Conservation (phyloP, 2,113 vertebrate genomes). For the Leucoraja erinaceus region DNA sequence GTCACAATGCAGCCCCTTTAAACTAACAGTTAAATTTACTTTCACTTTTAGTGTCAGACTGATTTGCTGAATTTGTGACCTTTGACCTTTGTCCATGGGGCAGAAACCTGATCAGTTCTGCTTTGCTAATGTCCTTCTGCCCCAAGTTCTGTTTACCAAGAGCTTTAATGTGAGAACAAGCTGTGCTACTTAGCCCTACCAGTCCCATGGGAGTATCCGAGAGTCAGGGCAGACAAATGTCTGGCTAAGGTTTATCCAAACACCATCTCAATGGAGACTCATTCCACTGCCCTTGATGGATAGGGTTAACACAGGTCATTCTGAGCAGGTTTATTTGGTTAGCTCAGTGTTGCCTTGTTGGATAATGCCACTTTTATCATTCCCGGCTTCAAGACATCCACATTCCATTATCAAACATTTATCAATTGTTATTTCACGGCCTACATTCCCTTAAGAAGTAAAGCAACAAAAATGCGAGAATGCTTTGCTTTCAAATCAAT, state of each 20-base stretch:
- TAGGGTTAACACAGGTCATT: conserved; percentile 45
- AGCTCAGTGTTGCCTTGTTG: conserved; percentile 36
- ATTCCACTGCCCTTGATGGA: conserved; percentile 45
- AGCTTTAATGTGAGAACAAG: conserved; percentile 51
- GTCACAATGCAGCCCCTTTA: conserved; percentile 41
- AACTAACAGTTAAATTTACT: conserved; percentile 51
- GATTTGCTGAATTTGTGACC: conserved; percentile 56
- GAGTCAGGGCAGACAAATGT: conserved; percentile 42
- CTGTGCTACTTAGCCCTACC: conserved; percentile 42
- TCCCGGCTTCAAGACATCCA: not conserved
- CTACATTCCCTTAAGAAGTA: not conserved
- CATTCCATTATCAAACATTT: not conserved
- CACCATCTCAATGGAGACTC: conserved; percentile 45
- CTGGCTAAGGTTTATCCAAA: conserved; percentile 48
- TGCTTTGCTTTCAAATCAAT: not conserved
- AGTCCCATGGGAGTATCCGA: conserved; percentile 47
- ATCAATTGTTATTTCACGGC: not conserved
- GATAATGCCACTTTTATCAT: not conserved
- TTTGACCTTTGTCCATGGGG: conserved; percentile 51
- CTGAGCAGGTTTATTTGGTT: conserved; percentile 43
- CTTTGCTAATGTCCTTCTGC: conserved; percentile 48
- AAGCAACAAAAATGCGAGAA: not conserved
- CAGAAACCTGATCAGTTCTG: conserved; percentile 43
- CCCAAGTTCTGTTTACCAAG: conserved; percentile 44
- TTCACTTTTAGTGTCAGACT: conserved; percentile 55